Evolutionary conservation across 1,140 invertebrate species (phyloP).

Genomic region (Drosophila arawakana): DNA sequence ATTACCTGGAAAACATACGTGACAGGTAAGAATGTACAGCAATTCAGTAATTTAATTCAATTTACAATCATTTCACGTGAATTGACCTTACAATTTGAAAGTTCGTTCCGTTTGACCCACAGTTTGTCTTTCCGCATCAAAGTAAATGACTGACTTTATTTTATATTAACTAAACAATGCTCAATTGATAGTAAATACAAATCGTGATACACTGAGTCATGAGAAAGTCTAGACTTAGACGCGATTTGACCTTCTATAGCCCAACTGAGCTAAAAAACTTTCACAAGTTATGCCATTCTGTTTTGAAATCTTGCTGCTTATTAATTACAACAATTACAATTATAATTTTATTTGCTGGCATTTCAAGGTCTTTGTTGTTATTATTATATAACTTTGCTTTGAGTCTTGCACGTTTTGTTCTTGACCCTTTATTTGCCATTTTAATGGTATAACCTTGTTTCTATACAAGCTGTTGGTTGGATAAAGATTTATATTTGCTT

Average conservation of each 20-base stretch:
- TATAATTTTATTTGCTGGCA: constrained; percentile 34
- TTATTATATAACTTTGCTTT: constrained; percentile 17
- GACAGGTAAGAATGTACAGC: constrained; percentile 87
- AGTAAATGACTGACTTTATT: constrained; percentile 49
- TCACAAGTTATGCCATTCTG: constrained; percentile 31
- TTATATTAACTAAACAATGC: constrained; percentile 2
- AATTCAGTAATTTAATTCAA: constrained; percentile 46
- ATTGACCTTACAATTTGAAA: constrained; percentile 71
- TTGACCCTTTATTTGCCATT: constrained; percentile 27
- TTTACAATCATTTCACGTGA: constrained; percentile 42
- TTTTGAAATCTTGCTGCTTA: constrained; percentile 32
- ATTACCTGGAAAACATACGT: constrained; percentile 93
- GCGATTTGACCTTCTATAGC: constrained; percentile 51
- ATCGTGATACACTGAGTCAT: constrained; percentile 41
- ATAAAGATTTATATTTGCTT: background rate
- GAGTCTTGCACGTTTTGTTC: constrained; percentile 23
- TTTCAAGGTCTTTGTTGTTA: constrained; percentile 38
- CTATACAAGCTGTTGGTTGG: constrained; percentile 12
- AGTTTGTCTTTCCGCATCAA: constrained; percentile 26
- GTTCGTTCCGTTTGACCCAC: constrained; percentile 65
- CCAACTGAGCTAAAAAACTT: constrained; percentile 27
- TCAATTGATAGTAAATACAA: constrained; percentile 29
- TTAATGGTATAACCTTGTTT: constrained; percentile 23
- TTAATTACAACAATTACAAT: constrained; percentile 39
- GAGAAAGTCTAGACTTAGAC: constrained; percentile 49